A percentile compares a stretch with the other conserved stretches of the same genome.
These are phyloP conservation scores for Cheilosia pagana DNA, from an alignment of 2,888 invertebrate genomes.

Conservation along the genomic window DNA sequence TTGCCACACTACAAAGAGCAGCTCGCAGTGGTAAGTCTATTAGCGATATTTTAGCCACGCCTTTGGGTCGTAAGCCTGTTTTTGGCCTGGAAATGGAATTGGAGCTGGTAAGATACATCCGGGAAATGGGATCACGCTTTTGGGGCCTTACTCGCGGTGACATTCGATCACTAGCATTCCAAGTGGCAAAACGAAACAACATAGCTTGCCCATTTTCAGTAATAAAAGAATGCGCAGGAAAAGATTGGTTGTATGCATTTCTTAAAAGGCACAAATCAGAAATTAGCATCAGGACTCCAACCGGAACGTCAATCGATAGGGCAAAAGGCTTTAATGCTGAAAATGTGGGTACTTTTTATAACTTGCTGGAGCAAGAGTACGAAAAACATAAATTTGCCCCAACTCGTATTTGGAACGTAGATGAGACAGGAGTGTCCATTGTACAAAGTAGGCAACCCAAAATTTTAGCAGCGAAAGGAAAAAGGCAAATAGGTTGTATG, in stretches of 20 bases:
- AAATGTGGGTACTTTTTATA: background rate
- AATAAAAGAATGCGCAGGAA: constrained; percentile 52
- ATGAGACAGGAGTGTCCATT: constrained; percentile 44
- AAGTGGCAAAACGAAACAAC: constrained; percentile 55
- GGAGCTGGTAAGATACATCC: constrained; percentile 56
- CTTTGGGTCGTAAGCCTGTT: constrained; percentile 56
- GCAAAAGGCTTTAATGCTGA: background rate
- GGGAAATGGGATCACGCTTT: constrained; percentile 63
- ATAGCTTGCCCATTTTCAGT: constrained; percentile 53
- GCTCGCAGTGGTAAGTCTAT: constrained; percentile 37
- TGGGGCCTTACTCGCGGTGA: constrained; percentile 57
- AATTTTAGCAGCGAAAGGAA: constrained; percentile 27
- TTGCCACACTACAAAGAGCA: constrained; percentile 34
- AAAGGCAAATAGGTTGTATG: constrained; percentile 41
- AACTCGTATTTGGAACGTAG: constrained; percentile 26
- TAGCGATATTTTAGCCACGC: constrained; percentile 41
- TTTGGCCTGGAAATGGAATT: constrained; percentile 55
- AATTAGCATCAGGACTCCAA: background rate
- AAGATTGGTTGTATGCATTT: constrained; percentile 43
- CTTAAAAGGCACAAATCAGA: constrained; percentile 14
- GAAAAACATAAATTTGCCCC: background rate
- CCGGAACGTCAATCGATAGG: background rate
- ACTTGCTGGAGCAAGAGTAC: background rate
- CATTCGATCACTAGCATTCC: constrained; percentile 58
- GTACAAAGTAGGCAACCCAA: constrained; percentile 32